Percentiles rank a stretch among this genome's conserved stretches.
Conservation (phyloP, 92 coral and sea anemone species). For the Parazoanthus swiftii region DNA sequence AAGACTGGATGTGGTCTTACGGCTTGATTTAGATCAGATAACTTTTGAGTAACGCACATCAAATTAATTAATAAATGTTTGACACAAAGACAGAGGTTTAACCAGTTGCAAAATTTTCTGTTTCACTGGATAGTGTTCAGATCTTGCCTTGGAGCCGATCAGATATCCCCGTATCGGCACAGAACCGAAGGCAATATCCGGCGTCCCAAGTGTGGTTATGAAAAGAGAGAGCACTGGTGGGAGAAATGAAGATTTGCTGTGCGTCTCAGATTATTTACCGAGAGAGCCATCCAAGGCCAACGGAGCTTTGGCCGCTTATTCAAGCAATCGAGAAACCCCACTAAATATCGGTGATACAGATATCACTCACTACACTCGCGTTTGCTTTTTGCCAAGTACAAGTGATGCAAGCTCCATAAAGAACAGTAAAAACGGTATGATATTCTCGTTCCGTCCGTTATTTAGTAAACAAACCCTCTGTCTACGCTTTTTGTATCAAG, state of each 20-base stretch:
- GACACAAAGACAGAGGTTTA: no score
- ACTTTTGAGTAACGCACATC: no score
- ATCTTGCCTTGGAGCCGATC: neutral
- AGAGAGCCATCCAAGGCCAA: neutral
- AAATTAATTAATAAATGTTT: no score
- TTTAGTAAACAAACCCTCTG: no score
- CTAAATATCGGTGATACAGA: neutral
- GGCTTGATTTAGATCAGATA: no score
- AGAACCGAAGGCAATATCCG: neutral
- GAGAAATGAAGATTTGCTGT: neutral
- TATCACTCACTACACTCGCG: neutral
- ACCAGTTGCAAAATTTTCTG: no score
- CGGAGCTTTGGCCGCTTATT: no score
- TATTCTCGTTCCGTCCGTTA: neutral
- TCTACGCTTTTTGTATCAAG: no score
- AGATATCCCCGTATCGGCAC: neutral
- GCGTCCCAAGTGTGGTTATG: neutral
- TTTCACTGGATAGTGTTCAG: neutral
- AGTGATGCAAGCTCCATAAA: neutral
- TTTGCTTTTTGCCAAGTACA: neutral
- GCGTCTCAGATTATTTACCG: neutral
- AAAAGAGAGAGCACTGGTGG: neutral
- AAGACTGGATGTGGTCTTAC: no score
- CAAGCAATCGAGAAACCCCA: neutral
- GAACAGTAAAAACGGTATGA: slow-evolving; percentile 5